Percentiles rank a stretch among this genome's conserved stretches.
phyloP scores from a whole-genome alignment of 35 echinoderm and acorn worm species.

The Strongylocentrotus purpuratus region DNA sequence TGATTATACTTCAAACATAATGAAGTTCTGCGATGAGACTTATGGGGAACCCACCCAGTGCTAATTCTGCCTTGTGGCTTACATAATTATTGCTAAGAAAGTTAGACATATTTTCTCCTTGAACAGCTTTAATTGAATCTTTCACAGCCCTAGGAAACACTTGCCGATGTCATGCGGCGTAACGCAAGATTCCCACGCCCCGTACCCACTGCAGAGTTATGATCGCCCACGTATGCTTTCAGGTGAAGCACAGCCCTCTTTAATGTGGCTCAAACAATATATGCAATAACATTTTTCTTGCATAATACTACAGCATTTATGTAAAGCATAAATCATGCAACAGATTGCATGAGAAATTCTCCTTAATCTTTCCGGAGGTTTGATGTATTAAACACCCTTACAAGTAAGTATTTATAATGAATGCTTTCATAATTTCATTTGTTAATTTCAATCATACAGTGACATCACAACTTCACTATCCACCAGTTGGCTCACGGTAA shows the following conservation, averaged over 20 bases:
- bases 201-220: background rate
- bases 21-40: background rate
- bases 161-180: background rate
- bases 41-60: background rate
- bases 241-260: background rate
- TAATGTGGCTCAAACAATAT: background rate
- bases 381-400: too few species aligned
- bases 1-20: background rate
- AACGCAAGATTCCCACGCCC: background rate
- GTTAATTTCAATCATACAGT: too few species aligned
- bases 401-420: too few species aligned
- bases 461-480: too few species aligned
- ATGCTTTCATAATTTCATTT: too few species aligned
- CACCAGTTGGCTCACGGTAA: too few species aligned
- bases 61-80: background rate
- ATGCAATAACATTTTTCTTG: too few species aligned
- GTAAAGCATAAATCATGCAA: too few species aligned
- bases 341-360: too few species aligned
- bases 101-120: background rate
- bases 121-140: background rate
- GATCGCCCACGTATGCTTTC: background rate
- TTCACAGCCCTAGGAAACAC: background rate
- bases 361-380: too few species aligned
- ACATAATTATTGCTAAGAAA: conserved; percentile 19
- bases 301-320: too few species aligned